Base-by-base conservation (phyloP, 2,113 vertebrate species). In the Ciconia stormi region DNA sequence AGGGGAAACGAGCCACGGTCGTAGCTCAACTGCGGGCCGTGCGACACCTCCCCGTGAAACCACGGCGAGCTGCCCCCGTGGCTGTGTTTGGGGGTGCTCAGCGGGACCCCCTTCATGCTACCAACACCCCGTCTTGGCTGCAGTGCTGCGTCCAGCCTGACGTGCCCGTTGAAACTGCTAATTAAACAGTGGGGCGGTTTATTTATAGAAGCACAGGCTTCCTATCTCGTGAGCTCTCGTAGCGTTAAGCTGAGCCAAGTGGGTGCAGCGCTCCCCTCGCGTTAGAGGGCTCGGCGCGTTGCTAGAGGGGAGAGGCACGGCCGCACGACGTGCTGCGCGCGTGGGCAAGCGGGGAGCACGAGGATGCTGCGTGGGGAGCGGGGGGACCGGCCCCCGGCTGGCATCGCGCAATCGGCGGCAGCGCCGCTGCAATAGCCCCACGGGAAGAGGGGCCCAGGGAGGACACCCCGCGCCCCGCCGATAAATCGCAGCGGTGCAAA, bases 401-500 rank as follows among this genome's bases (percentile, higher is more conserved):
- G 74, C 18, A 14, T 10, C 44, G 1, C 1, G 15, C 36, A 2
- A 8, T 3, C 7, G 4, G 11, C 18, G 5, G 62, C 2, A 2
- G 62, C 21, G 50, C 25, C 4, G 2, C 29, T 25, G 65, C 1
- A 0, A 6, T 6, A 9, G 49, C 36, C 69, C 22, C 1, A 0
- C 0, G 3, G 49, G 77, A 47, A n/a, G 65, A 66, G 47, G 23
- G 32, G 8, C 11, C 9, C 6, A 11, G 44, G 58, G 3, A 25
- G 2, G 49, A 19, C 16, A 1, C 29, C 36, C 49, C 5, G 0
- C 4, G 1, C 59, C 67, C 34, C 0, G 0, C n/a, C 0, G 4
- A 10, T 26, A 21, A 19, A 16, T 26, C 6, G 0, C 47, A 5
- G 61, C 0, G 2, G 49, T 12, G 30, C 7, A 6, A 14, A 58